Conservation (phyloP, 2,113 vertebrate species). For the Falcunculus frontatus region DNA sequence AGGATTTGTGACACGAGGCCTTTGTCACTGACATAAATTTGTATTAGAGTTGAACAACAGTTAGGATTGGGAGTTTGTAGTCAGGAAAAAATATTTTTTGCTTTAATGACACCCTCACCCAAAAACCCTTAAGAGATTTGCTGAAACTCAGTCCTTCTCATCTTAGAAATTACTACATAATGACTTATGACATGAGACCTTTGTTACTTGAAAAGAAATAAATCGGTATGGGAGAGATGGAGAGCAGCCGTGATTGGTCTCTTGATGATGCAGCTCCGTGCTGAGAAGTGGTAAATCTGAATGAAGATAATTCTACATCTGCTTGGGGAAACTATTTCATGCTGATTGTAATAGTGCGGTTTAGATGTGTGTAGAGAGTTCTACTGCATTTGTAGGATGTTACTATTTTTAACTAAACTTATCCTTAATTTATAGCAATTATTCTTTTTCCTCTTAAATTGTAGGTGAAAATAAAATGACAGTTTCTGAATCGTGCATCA, state of each 20-base stretch:
- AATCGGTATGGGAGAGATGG: neutral
- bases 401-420: neutral
- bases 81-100: neutral
- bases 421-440: neutral
- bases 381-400: neutral
- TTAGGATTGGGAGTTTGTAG: neutral
- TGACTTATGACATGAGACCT: neutral
- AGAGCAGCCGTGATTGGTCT: neutral
- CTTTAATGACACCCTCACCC: neutral
- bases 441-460: neutral
- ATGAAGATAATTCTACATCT: neutral
- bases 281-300: neutral
- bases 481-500: slow-evolving; percentile 90
- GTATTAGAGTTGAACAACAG: neutral
- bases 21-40: neutral
- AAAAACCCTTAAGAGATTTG: neutral
- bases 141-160: neutral
- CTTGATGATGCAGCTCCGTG: neutral
- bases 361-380: neutral
- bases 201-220: neutral
- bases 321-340: neutral
- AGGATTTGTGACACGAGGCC: neutral
- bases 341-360: neutral
- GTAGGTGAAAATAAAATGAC: slow-evolving; percentile 98
- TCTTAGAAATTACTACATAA: neutral